Evolutionary conservation across 2,113 vertebrate species (phyloP).

Genomic region (Zosterops hypoxanthus): DNA sequence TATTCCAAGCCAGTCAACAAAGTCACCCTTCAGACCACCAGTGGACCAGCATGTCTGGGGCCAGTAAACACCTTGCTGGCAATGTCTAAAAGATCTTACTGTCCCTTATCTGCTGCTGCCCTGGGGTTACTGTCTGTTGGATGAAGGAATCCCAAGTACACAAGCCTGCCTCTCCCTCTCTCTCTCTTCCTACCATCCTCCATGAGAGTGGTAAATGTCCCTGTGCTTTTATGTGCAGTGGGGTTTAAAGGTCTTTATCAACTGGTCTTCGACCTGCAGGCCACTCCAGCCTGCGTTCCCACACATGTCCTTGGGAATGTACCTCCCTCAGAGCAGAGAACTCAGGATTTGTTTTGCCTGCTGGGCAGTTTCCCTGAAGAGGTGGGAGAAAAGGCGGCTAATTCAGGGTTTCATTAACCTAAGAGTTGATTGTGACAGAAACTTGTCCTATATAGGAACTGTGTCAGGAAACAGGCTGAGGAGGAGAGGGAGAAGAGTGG

Average conservation of each 20-base stretch:
- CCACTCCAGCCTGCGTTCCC: neutral
- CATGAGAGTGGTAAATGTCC: neutral
- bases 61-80: neutral
- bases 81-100: neutral
- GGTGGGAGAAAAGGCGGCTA: neutral
- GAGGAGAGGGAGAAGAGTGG: neutral
- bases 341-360: neutral
- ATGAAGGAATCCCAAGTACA: neutral
- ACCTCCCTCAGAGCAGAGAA: neutral
- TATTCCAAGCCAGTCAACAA: neutral
- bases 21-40: neutral
- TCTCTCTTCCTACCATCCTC: neutral
- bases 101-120: neutral
- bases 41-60: neutral
- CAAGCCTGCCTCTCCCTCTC: neutral
- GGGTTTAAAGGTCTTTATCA: neutral
- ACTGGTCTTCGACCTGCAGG: neutral
- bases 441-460: conserved; percentile 35
- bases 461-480: conserved; percentile 26
- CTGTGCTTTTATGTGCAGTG: rapidly evolving
- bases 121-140: neutral
- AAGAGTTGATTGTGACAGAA: neutral
- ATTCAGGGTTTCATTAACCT: conserved; percentile 48
- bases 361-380: neutral
- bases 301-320: neutral